Evolutionary conservation across 2,888 invertebrate genomes (phyloP), one percentile per base, ranked within the genome.

Genomic region (Pterobdella sp.): DNA sequence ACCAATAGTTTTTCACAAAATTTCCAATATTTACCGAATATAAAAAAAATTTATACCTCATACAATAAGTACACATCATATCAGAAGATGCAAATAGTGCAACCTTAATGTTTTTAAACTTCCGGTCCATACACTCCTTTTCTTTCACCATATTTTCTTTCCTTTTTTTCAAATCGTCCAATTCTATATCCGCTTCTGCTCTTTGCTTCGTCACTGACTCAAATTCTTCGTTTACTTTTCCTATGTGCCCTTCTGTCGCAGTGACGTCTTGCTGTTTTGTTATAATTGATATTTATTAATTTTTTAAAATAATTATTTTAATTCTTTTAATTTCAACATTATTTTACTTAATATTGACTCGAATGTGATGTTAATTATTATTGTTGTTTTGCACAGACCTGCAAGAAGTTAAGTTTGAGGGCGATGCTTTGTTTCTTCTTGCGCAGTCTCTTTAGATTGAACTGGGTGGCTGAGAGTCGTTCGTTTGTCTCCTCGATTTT

Each of bases 381-480:
- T n/a, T n/a, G n/a, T n/a, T n/a, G n/a, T n/a, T n/a, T n/a, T 37
- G 2, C 42, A 42, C 4, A 7, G 7, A 69, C 69, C 26, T 69
- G 69, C 14, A 69, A 56, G 26, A 31, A 52, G 32, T 56, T 49
- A n/a, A 69, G 56, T 18, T 56, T 1, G 52, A 52, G 22, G 22
- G 69, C 69, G 31, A 69, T 52, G 22, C 42, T 49, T 31, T 49
- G 32, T 52, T 71, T 71, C n/a, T 71, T 37, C 18, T n/a, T 26
- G 18, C 26, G 56, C 32, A 32, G 1, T 36, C 36, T 42, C 60
- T 71, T 71, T 37, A 71, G 63, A 4, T n/a, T n/a, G 22, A 56
- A 32, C 2, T 0, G 14, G 26, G 60, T 31, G n/a, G 52, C 71
- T 26, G 14, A n/a, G 18, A 71, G 56, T n/a, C 32, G 22, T 4